phyloP scores from a whole-genome alignment of 2,113 vertebrate species.

The Condylura cristata region DNA sequence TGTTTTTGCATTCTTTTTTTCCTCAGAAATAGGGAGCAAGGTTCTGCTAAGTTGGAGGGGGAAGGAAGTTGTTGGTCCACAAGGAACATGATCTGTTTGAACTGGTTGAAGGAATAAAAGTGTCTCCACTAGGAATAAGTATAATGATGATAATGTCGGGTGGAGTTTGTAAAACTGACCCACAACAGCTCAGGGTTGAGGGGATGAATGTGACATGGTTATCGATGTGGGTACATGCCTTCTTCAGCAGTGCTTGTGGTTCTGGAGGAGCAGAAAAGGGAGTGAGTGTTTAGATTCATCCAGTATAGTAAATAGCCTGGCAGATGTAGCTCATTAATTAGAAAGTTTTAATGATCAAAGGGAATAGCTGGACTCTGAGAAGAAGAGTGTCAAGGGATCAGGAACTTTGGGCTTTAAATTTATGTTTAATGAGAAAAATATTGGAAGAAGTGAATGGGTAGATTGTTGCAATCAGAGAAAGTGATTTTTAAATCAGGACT shows the following conservation, averaged over 20 bases:
- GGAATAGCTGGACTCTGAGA: background rate
- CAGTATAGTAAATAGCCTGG: background rate
- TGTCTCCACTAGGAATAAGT: background rate
- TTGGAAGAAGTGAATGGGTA: background rate
- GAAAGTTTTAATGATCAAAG: background rate
- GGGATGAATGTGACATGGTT: background rate
- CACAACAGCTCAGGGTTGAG: background rate
- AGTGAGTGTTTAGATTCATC: background rate
- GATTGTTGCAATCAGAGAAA: background rate
- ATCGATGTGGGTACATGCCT: background rate
- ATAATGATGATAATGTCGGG: background rate
- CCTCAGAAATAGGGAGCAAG: background rate
- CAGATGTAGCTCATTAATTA: background rate
- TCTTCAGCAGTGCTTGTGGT: background rate
- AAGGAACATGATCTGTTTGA: background rate
- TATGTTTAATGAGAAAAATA: conserved; percentile 31
- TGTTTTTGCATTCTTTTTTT: background rate
- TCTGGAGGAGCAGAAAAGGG: background rate
- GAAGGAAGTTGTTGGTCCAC: too few species aligned
- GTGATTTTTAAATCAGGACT: background rate
- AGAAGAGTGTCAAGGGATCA: background rate
- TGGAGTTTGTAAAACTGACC: background rate
- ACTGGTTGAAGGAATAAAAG: background rate
- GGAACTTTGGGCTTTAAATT: background rate
- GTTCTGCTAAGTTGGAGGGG: background rate